Evolutionary conservation across 2,797 vertebrate species (phyloP).

Genomic region (Staurois parvus): DNA sequence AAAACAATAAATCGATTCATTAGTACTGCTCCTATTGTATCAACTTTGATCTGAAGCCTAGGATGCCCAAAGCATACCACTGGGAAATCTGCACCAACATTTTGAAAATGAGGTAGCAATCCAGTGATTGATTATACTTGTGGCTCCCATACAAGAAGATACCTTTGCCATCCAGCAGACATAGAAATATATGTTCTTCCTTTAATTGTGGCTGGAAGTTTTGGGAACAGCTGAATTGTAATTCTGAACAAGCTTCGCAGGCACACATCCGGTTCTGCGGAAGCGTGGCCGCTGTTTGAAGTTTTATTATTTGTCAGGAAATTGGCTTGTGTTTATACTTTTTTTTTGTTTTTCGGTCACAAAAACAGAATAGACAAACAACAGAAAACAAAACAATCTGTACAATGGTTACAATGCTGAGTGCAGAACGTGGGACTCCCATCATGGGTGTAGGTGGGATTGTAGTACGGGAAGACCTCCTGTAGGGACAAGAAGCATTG

Average conservation of each 20-base stretch:
- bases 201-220: not conserved
- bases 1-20: no score
- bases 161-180: not conserved
- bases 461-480: slow-evolving; percentile 7
- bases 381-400: slow-evolving; percentile 21
- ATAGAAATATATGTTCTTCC: not conserved
- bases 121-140: not conserved
- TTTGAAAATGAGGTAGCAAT: not conserved
- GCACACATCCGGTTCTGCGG: slow-evolving; percentile 14
- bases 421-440: not conserved
- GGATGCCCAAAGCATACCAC: no score
- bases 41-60: not conserved
- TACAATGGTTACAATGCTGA: slow-evolving; percentile 23
- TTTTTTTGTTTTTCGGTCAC: slow-evolving; percentile 6
- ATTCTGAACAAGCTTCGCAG: not conserved
- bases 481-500: not conserved
- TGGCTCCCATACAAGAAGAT: not conserved
- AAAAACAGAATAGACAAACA: slow-evolving; percentile 5
- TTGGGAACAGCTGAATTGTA: slow-evolving; percentile 5
- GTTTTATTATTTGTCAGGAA: slow-evolving; percentile 30
- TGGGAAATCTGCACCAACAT: not conserved
- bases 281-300: not conserved
- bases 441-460: not conserved
- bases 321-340: slow-evolving; percentile 15
- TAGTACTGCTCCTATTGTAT: no score